A percentile compares a stretch with the other conserved stretches of the same genome.
Evolutionary conservation across 1,140 invertebrate species (phyloP).

Genomic region (Paraescarpia echinospica): DNA sequence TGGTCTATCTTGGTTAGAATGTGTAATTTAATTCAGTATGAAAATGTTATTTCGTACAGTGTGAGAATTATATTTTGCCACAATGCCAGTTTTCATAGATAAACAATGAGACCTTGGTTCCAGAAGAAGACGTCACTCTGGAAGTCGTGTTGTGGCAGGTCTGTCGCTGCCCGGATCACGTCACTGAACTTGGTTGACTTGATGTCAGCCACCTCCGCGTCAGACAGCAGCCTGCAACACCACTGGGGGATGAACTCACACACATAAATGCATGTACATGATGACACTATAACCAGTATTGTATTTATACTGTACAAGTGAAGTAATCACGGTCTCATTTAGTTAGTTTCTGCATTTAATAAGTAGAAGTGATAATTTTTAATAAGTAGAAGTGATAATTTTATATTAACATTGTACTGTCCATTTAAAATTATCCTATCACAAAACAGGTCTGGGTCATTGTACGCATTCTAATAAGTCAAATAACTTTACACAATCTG

Average conservation of each 20-base stretch:
- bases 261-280: background rate
- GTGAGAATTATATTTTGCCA: no score
- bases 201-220: slow-evolving; percentile 82
- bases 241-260: background rate
- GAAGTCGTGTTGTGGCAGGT: slow-evolving; percentile 72
- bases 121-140: slow-evolving; percentile 86
- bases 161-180: slow-evolving; percentile 84
- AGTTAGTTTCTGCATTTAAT: no score
- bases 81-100: background rate
- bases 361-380: no score
- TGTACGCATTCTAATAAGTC: background rate
- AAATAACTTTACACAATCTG: background rate
- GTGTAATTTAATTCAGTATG: background rate
- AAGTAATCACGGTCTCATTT: no score
- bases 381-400: no score
- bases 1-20: background rate
- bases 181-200: slow-evolving; percentile 80
- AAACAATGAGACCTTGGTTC: slow-evolving; percentile 60
- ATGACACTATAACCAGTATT: no score
- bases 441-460: background rate
- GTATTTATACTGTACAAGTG: no score
- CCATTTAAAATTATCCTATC: no score
- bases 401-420: no score
- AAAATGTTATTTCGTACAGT: background rate
- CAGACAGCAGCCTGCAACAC: slow-evolving; percentile 78